Evolutionary conservation across 2,113 vertebrate genomes (phyloP).

Genomic region (Pygoscelis antarcticus): DNA sequence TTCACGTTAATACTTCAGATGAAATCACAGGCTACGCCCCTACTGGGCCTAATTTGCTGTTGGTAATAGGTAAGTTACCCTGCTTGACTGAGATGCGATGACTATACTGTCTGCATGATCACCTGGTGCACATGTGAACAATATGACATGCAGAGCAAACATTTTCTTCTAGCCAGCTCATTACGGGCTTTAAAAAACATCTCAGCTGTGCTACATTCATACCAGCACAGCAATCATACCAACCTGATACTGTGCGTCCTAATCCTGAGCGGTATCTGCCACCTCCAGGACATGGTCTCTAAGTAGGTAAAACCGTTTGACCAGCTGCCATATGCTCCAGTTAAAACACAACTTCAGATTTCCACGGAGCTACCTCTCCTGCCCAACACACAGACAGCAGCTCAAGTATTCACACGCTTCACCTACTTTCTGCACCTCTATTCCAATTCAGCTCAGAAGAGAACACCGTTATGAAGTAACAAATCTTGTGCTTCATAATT

Average conservation of each 20-base stretch:
- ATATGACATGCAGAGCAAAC: neutral
- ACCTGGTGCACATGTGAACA: rapidly evolving
- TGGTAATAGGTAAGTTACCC: rapidly evolving
- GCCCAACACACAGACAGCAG: neutral
- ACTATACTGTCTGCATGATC: neutral
- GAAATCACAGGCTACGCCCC: neutral
- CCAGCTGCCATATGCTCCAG: neutral
- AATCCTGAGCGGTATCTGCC: rapidly evolving
- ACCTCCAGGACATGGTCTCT: neutral
- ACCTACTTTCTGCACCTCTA: neutral
- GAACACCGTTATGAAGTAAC: neutral
- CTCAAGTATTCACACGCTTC: rapidly evolving
- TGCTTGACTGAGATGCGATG: rapidly evolving
- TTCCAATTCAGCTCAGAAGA: neutral
- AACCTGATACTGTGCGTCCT: rapidly evolving
- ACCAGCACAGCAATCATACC: neutral
- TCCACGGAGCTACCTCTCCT: neutral
- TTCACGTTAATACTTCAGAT: neutral
- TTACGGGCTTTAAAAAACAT: rapidly evolving
- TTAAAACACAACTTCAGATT: rapidly evolving
- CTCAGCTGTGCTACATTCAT: neutral
- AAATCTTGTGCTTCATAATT: neutral
- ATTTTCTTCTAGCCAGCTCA: neutral
- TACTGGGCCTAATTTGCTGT: neutral
- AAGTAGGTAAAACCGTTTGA: rapidly evolving